These are phyloP conservation scores for Trachelus tabidus DNA, from an alignment of 2,888 invertebrate genomes.

Conservation along the genomic window DNA sequence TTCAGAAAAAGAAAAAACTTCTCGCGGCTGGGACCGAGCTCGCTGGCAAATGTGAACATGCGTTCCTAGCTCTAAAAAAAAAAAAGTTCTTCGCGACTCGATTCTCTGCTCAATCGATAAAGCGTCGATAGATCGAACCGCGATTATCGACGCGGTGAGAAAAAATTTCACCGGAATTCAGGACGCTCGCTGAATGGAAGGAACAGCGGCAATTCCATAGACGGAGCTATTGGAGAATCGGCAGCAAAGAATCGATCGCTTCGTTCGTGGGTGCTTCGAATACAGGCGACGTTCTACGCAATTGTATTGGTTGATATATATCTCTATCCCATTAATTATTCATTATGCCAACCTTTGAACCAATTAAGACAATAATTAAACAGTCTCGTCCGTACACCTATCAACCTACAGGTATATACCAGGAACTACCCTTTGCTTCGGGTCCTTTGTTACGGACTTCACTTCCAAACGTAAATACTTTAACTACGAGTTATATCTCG, in stretches of 20 bases:
- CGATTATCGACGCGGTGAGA: background rate
- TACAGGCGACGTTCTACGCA: background rate
- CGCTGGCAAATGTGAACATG: slow-evolving; percentile 19
- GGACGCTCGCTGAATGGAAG: too few relatives aligned
- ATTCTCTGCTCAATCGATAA: background rate
- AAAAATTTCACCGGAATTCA: background rate
- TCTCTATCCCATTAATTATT: background rate
- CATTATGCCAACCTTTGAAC: background rate
- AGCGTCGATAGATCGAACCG: background rate
- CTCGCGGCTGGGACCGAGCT: slow-evolving; percentile 16
- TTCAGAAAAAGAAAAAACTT: background rate
- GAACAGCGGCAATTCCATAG: background rate
- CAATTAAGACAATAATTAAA: background rate
- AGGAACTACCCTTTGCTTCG: background rate
- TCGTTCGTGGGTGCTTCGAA: background rate
- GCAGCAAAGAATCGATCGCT: background rate
- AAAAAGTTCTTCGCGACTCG: background rate
- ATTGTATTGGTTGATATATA: too few relatives aligned
- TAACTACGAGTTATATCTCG: background rate
- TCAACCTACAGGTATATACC: background rate
- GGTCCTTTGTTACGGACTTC: background rate
- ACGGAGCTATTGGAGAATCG: background rate
- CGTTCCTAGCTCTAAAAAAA: background rate
- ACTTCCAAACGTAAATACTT: background rate
- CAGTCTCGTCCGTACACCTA: background rate